phyloP scores from a whole-genome alignment of 2,888 invertebrate genomes.

The Melanchra persicariae region DNA sequence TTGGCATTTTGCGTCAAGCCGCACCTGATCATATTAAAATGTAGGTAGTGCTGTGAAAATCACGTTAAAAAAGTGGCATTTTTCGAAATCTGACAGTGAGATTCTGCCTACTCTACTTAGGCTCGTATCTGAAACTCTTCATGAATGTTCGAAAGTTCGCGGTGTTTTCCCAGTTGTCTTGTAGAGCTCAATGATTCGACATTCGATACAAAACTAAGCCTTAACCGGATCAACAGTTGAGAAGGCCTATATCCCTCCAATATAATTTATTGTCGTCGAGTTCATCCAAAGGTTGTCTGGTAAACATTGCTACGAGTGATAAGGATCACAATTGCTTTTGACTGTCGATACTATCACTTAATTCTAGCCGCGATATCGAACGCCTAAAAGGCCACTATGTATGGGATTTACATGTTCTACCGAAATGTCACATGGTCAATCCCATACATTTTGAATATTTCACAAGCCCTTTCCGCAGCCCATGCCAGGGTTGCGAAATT shows the following conservation, averaged over 20 bases:
- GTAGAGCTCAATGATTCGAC: neutral
- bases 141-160: too few species aligned
- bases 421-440: neutral
- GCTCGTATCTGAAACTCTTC: neutral
- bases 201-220: neutral
- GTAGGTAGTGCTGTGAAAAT: too few species aligned
- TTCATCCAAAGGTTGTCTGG: neutral
- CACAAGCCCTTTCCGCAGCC: too few species aligned
- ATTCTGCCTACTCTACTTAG: fast-evolving
- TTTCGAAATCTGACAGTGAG: neutral
- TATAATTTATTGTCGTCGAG: neutral
- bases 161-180: neutral
- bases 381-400: neutral
- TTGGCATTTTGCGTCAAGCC: too few species aligned
- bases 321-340: too few species aligned
- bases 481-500: too few species aligned
- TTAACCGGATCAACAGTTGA: neutral
- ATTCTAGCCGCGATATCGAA: neutral
- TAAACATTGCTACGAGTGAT: neutral
- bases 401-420: neutral
- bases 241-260: neutral
- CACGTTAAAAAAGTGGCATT: too few species aligned
- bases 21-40: too few species aligned
- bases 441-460: too few species aligned
- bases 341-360: too few species aligned